Base-by-base conservation (phyloP, 92 coral and sea anemone genomes). In the Palythoa heliodiscus region DNA sequence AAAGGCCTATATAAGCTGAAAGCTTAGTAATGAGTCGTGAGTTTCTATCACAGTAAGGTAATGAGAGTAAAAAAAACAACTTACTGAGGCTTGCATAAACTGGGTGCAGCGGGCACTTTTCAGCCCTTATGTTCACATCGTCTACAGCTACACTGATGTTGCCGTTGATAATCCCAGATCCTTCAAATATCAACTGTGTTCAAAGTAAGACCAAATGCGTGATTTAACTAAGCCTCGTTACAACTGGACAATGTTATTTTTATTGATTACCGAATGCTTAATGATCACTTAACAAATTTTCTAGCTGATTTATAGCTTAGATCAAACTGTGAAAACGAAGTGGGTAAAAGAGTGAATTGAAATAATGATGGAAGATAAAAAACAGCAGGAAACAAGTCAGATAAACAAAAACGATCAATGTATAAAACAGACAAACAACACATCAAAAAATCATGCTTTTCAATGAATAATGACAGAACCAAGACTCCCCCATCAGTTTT, bases 71-170 rank as follows among this genome's bases (percentile, higher is more conserved):
- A 17, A n/a, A 63, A 69, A 69, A 69, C 7, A 9, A 47, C 74
- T 80, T n/a, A 90, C 95, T 90, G 52, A 93, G 95, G 39, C 39
- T 66, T 24, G 93, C 89, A 23, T 86, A 91, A 7, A 55, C n/a
- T 48, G 96, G 96, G 17, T 23, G 35, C 3, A 88, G 61, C 9
- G 70, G 71, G 52, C 93, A 90, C 23, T 66, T 55, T 52, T 76
- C 83, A 1, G 96, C 92, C 11, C 77, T 38, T 52, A 86, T 64
- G 73, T 37, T 70, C n/a, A 93, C 86, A 48, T 91, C 86, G 52
- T 90, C 91, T 17, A 93, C 61, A 14, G 91, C 96, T 12, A 93
- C 78, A 35, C 74, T 89, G 43, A 93, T 75, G 11, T 24, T 78
- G 3, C 91, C 92, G 53, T 82, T 83, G 37, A 19, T 39, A 19